Evolutionary conservation across 2,797 vertebrate species (phyloP), one percentile per base, ranked within the genome.

Genomic region (Mycteria americana): DNA sequence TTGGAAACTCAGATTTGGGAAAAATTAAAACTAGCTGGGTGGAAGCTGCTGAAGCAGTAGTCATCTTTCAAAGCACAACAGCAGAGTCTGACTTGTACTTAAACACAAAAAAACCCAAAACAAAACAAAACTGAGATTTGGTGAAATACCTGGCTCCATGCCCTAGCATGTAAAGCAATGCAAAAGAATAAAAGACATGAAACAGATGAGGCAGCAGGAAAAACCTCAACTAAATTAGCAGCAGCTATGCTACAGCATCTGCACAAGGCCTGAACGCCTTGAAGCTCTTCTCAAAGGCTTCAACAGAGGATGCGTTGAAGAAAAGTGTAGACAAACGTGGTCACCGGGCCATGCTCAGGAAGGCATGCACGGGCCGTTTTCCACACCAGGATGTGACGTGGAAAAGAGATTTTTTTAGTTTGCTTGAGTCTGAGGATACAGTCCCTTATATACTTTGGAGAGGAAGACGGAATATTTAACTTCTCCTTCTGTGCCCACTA

Each of bases 381-480:
- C 81, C 63, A 60, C 25, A 17, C 18, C 85, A 64, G 35, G 16
- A 50, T 25, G 24, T 16, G 37, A 57, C 0, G 4, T 50, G 70
- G 56, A n/a, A 63, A 43, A 46, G 70, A 64, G 5, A 33, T 30
- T 68, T 74, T 33, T 35, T 37, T 35, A 24, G 22, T 84, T 77
- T 89, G 27, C 30, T 27, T 10, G 28, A 51, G n/a, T 53, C 39
- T n/a, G 28, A 62, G 72, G 72, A 68, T 18, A 46, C 11, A 75
- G 68, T 72, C 57, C 37, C 57, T 93, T n/a, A 41, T 1, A 75
- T 35, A 23, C 57, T 84, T 86, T 17, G 72, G 87, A 95, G 73
- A 85, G 30, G 53, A 74, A 91, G 84, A 81, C 18, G 73, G 85
- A 91, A 85, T 88, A 89, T 96, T 96, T 91, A 93, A 85, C 89